phyloP scores from a whole-genome alignment of 1,140 invertebrate species.

The Drosophila azteca region DNA sequence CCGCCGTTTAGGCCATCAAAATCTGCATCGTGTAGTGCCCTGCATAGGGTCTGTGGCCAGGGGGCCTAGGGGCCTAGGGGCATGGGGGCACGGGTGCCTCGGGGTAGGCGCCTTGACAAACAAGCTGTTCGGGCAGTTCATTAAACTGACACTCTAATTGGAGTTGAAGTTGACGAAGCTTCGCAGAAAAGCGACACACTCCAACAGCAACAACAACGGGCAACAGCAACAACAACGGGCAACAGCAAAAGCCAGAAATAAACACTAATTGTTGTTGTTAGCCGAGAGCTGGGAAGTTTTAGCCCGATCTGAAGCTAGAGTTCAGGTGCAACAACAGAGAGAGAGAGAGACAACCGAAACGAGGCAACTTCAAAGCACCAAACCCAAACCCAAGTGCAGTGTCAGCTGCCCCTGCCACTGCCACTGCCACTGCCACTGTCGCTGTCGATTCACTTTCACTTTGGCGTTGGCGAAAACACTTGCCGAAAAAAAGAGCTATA shows the following conservation, averaged over 20 bases:
- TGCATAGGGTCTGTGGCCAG: too few species aligned
- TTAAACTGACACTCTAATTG: slow-evolving; percentile 81
- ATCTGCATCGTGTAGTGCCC: slow-evolving; percentile 27
- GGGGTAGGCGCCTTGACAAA: too few species aligned
- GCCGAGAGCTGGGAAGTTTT: slow-evolving; percentile 22
- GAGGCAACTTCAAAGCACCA: slow-evolving; percentile 56
- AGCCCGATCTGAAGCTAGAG: slow-evolving; percentile 59
- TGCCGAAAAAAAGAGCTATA: slow-evolving; percentile 62
- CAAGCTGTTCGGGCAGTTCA: slow-evolving; percentile 60
- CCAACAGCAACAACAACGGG: slow-evolving; percentile 23
- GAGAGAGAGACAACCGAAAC: slow-evolving; percentile 22
- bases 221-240: slow-evolving; percentile 18
- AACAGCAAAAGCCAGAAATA: slow-evolving; percentile 13
- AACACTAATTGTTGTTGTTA: slow-evolving; percentile 53
- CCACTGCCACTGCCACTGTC: not conserved
- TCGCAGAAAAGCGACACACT: slow-evolving; percentile 62
- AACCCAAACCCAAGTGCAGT: slow-evolving; percentile 57
- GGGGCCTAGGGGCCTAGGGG: too few species aligned
- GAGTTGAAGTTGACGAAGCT: slow-evolving; percentile 73
- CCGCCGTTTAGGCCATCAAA: slow-evolving; percentile 19
- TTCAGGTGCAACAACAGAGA: slow-evolving; percentile 69
- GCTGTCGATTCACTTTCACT: slow-evolving; percentile 67
- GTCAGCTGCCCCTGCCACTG: slow-evolving; percentile 37
- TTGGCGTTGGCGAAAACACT: slow-evolving; percentile 72
- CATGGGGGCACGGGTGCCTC: too few species aligned